Percentiles rank a stretch among this genome's conserved stretches.
phyloP scores from a whole-genome alignment of 2,797 vertebrate species.

The Xenopus petersii region DNA sequence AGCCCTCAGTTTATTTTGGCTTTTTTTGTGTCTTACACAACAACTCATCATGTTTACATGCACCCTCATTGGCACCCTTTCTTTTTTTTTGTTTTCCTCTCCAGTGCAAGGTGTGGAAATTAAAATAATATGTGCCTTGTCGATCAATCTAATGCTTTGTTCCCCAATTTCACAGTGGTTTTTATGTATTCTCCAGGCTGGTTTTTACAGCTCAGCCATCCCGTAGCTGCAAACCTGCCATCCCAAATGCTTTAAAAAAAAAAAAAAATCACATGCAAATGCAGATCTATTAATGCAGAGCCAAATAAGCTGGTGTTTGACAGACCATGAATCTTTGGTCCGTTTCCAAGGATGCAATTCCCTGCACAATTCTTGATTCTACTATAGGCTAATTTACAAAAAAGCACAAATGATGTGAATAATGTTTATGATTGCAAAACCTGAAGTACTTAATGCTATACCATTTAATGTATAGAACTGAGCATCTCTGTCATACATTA shows the following conservation, averaged over 20 bases:
- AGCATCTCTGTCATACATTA: background rate
- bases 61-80: conserved; percentile 28
- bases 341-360: conserved; percentile 18
- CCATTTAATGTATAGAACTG: background rate
- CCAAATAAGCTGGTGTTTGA: conserved; percentile 36
- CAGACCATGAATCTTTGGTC: conserved; percentile 34
- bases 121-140: background rate
- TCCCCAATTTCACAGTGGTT: conserved; percentile 26
- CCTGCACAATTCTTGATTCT: conserved; percentile 16
- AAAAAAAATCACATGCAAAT: conserved; percentile 23
- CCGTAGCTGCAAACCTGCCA: conserved; percentile 10
- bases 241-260: background rate
- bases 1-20: conserved; percentile 36
- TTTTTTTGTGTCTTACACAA: conserved; percentile 36
- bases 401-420: too few species aligned
- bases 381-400: too few species aligned
- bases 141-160: conserved; percentile 16
- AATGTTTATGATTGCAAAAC: conserved; percentile 3
- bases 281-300: conserved; percentile 20
- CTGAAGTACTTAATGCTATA: background rate
- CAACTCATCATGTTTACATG: conserved; percentile 32
- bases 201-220: background rate
- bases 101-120: conserved; percentile 12
- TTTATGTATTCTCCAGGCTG: conserved; percentile 1
- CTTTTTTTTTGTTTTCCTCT: conserved; percentile 21